Evolutionary conservation across 2,888 invertebrate genomes (phyloP).

Genomic region (Anarsia innoxiella): DNA sequence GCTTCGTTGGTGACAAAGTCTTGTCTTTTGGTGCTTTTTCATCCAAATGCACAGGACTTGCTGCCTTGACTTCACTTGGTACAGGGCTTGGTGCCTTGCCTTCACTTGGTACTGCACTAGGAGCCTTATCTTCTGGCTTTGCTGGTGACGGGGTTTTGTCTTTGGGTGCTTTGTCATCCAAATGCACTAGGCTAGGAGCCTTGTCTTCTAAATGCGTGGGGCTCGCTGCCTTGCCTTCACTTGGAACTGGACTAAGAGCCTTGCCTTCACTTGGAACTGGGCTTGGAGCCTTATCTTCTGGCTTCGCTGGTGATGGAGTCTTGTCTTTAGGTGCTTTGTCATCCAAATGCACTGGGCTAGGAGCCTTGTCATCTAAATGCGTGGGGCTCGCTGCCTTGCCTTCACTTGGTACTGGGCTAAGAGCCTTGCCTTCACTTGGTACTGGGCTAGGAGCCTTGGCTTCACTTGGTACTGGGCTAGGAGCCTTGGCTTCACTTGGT

Average conservation of each 20-base stretch:
- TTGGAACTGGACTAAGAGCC: constrained; percentile 6
- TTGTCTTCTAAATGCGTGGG: constrained; percentile 9
- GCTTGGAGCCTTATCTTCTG: constrained; percentile 1
- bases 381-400: background rate
- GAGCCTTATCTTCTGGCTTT: background rate
- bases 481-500: background rate
- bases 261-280: constrained; percentile 8
- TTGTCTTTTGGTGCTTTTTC: constrained; percentile 7
- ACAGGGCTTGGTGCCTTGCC: background rate
- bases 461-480: background rate
- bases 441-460: constrained; percentile 9
- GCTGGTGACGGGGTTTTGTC: background rate
- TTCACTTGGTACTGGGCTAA: background rate
- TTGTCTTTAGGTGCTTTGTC: background rate
- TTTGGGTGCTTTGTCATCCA: constrained; percentile 1
- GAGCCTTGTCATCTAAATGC: background rate
- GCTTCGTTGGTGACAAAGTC: background rate
- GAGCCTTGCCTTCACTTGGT: background rate
- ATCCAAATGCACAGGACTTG: constrained; percentile 8
- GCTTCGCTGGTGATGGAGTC: background rate
- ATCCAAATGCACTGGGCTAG: background rate
- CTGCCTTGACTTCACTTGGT: constrained; percentile 6
- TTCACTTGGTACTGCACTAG: background rate
- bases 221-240: constrained; percentile 8
- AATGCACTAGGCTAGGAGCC: background rate